Base-by-base conservation (phyloP, 2,888 invertebrate species). In the Athalia cordata region DNA sequence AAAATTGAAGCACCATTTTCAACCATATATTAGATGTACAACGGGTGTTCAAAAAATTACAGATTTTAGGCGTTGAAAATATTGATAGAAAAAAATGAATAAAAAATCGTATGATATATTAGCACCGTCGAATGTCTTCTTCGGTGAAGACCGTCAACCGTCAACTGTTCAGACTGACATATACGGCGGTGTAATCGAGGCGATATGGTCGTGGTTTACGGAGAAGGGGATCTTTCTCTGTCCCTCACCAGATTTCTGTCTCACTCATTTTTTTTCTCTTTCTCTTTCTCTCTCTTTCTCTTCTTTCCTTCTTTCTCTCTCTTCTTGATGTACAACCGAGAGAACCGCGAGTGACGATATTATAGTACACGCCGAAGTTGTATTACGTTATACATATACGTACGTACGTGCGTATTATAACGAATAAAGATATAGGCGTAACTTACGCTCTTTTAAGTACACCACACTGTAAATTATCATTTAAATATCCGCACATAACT, bases 151-250 rank as follows among this genome's bases (percentile, higher is more conserved):
- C 13, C 47, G 50, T 72, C 72, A 13, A 80, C 77, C 80, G 82
- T 81, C 79, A 78, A 75, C 79, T 77, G 74, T 78, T 13, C 55
- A 55, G 61, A 78, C 78, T 78, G 78, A 78, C 78, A 78, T 78
- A 78, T 78, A 78, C 72, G 72, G 78, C 79, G 78, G 82, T 82
- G 83, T 84, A 84, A 84, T 84, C 84, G 84, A 83, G 75, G 83
- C 84, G 84, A 80, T 84, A 83, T 79, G 80, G 82, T 82, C 80
- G 83, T 80, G 84, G 84, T 84, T 84, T 84, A 77, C 81, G 83
- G 52, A 74, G 80, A 77, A 76, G 74, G 78, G 77, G 79, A 66
- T 70, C 43, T 4, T 55, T 13, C 70, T 50, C 45, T 43, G 68
- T 68, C 62, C 66, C 47, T 50, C 50, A 11, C 66, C 6, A 29